Evolutionary conservation across 2,888 invertebrate species (phyloP).

Genomic region (Copidosoma aretas): DNA sequence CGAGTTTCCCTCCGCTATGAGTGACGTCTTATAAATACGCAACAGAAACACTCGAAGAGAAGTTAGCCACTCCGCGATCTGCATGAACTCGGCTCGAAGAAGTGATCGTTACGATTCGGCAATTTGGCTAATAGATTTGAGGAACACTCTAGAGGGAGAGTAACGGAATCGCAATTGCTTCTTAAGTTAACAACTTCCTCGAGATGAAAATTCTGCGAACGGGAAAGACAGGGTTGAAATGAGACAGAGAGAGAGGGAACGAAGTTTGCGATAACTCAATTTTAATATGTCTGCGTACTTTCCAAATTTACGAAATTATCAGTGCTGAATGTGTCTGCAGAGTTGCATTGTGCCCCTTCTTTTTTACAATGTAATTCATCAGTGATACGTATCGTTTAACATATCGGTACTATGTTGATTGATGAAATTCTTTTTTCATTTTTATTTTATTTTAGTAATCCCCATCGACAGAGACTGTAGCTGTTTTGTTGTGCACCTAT

Average conservation of each 20-base stretch:
- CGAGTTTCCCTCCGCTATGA: neutral
- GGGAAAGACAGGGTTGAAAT: too few relatives aligned
- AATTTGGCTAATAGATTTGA: constrained; percentile 34
- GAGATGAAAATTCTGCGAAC: constrained; percentile 7
- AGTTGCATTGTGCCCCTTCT: neutral
- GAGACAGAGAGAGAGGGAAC: neutral
- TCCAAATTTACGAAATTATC: constrained; percentile 13
- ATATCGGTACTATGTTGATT: too few relatives aligned
- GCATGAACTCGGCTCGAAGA: constrained; percentile 22
- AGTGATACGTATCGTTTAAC: too few relatives aligned
- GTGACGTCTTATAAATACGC: constrained; percentile 11
- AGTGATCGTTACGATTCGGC: constrained; percentile 31
- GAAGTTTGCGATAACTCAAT: constrained; percentile 19
- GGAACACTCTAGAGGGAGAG: constrained; percentile 12
- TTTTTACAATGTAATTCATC: neutral
- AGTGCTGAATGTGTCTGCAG: neutral
- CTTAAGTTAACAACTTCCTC: constrained; percentile 30
- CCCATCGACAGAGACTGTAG: too few relatives aligned
- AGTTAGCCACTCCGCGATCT: constrained; percentile 23
- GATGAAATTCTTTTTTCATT: too few relatives aligned
- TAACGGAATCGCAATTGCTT: constrained; percentile 29
- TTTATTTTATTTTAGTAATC: too few relatives aligned
- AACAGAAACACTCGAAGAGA: constrained; percentile 15
- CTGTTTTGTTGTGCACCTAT: too few relatives aligned
- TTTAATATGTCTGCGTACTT: constrained; percentile 4